A percentile compares a stretch with the other conserved stretches of the same genome.
These are phyloP conservation scores for Euspilapteryx auroguttella DNA, from an alignment of 2,888 invertebrate species.

Conservation along the genomic window DNA sequence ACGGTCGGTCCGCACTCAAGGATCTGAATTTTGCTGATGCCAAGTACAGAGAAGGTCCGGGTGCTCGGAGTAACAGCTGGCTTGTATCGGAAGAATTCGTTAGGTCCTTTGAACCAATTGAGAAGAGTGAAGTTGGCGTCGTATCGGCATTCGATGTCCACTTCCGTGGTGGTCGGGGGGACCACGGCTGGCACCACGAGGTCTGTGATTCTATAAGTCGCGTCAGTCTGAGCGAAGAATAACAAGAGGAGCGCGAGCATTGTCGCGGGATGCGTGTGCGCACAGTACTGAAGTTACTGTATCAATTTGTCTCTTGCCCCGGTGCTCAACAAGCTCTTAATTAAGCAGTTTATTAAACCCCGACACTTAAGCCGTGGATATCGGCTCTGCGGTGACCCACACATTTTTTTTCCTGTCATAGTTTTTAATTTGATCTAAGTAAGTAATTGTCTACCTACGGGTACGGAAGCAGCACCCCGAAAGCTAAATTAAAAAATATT, in stretches of 20 bases:
- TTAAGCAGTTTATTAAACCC: constrained; percentile 56
- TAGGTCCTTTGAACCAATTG: constrained; percentile 42
- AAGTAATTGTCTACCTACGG: no score
- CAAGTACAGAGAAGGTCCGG: constrained; percentile 29
- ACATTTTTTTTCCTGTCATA: no score
- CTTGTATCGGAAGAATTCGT: constrained; percentile 43
- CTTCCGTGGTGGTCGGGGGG: constrained; percentile 22
- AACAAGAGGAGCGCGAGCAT: constrained; percentile 27
- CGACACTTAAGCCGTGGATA: no score
- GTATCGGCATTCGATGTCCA: constrained; percentile 42
- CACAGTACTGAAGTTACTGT: constrained; percentile 34
- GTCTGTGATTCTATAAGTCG: constrained; percentile 34
- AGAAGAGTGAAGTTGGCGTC: constrained; percentile 46
- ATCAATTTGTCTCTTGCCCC: constrained; percentile 10
- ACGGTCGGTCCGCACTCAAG: constrained; percentile 32
- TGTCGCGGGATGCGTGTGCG: constrained; percentile 31
- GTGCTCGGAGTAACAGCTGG: constrained; percentile 38
- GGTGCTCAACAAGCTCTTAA: constrained; percentile 36
- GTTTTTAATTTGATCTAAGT: no score
- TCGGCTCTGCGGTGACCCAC: no score
- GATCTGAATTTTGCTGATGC: constrained; percentile 34
- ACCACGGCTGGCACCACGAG: constrained; percentile 31
- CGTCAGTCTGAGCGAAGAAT: constrained; percentile 12
- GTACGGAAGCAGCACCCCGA: no score
- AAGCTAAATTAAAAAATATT: no score